Base-by-base conservation (phyloP, 2,888 invertebrate genomes). In the Noctuana brunneofusca region DNA sequence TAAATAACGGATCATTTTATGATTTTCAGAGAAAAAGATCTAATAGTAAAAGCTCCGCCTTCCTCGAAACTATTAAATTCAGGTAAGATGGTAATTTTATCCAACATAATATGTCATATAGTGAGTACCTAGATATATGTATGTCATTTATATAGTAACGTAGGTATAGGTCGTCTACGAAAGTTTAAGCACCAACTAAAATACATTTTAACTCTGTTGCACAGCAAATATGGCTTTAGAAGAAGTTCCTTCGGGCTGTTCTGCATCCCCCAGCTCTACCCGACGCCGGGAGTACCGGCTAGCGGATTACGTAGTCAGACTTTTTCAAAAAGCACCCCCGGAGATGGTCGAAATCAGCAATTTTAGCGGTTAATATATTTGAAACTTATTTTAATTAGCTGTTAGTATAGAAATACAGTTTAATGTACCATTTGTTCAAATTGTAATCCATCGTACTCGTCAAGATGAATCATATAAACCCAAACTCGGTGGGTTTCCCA, bases 271-370 rank as follows among this genome's bases (percentile, higher is more conserved):
- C 11, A 53, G 59, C 22, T n/a, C 27, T 0, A n/a, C 52, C 2
- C 52, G 59, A n/a, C 30, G 41, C 30, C 52, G 59, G n/a, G 65
- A 68, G 16, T 68, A 66, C 63, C 43, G 59, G 18, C 58, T 69
- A 30, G 73, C 65, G 22, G 58, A 53, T 38, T 65, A 49, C 64
- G 65, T 69, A 12, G 55, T 86, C 67, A 76, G 78, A 59, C 68
- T 87, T 69, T 76, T 67, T 24, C 74, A 66, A 3, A 66, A 63
- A 1, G 69, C 74, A 18, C 80, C 78, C 20, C 76, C 79, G 46
- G 86, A 87, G 59, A 72, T 87, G 72, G 65, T 81, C 43, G 59
- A 59, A 3, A 59, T 59, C 18, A 43, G 16, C 43, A 32, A 32
- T 38, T 46, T 53, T n/a, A 35, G 53, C 12, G 53, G 60, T 60